Conservation (phyloP, 2,797 vertebrate species). For the Enteromius thamalakanensis region DNA sequence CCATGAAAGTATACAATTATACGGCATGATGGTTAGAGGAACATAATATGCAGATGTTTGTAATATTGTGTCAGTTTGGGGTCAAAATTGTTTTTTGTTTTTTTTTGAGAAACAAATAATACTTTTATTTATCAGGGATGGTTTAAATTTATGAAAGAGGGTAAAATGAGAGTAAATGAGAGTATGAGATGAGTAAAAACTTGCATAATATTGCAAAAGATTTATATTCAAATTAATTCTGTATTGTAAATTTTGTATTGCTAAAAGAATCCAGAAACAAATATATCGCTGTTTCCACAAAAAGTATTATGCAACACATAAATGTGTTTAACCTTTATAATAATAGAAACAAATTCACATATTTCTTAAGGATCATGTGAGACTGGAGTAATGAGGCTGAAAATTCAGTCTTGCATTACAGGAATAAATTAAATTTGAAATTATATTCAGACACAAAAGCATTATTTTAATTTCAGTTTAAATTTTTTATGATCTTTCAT, state of each 20-base stretch:
- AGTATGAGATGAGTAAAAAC: background rate
- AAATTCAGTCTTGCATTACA: background rate
- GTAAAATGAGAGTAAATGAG: background rate
- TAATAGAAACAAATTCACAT: background rate
- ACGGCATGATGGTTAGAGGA: background rate
- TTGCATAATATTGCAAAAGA: background rate
- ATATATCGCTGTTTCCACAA: background rate
- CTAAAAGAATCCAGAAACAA: background rate
- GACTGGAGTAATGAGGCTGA: background rate
- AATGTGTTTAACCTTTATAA: background rate
- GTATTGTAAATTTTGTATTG: background rate
- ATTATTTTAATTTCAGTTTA: background rate
- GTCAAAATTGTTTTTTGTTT: background rate
- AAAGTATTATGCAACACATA: background rate
- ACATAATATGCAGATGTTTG: background rate
- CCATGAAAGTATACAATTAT: background rate
- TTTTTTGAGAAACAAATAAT: background rate
- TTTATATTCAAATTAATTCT: background rate
- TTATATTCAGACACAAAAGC: background rate
- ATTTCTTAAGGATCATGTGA: background rate
- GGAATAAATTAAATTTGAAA: background rate
- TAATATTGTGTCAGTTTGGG: background rate
- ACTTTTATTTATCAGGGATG: background rate
- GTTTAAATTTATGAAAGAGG: background rate
- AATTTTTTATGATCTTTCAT: background rate